phyloP scores from a whole-genome alignment of 2,888 invertebrate species.

The Laothoe populi region DNA sequence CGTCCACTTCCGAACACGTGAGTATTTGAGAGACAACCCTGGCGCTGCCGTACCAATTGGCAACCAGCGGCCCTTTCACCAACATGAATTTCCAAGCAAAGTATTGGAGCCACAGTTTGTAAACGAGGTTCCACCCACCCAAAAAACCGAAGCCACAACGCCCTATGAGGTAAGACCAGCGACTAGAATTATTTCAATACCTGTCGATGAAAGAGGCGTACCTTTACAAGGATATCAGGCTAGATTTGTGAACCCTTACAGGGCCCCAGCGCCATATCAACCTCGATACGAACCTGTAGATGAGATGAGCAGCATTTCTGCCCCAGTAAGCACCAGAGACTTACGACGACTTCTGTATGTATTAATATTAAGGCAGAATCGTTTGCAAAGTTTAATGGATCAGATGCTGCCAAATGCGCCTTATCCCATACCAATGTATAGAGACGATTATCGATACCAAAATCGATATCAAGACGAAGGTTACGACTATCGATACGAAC shows the following conservation, averaged over 20 bases:
- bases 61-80: conserved; percentile 80
- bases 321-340: conserved; percentile 89
- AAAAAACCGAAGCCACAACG: conserved; percentile 62
- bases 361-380: conserved; percentile 86
- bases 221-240: conserved; percentile 74
- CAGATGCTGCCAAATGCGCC: conserved; percentile 69
- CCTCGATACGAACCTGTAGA: conserved; percentile 79
- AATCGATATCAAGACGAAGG: conserved; percentile 71
- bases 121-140: conserved; percentile 57
- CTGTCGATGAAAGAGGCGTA: conserved; percentile 76
- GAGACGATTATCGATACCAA: conserved; percentile 67
- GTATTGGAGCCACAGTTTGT: conserved; percentile 75
- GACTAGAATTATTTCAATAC: conserved; percentile 73
- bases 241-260: conserved; percentile 68
- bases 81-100: conserved; percentile 78
- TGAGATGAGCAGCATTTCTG: conserved; percentile 85
- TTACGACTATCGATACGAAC: conserved; percentile 73
- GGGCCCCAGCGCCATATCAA: conserved; percentile 54
- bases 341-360: conserved; percentile 88
- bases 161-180: conserved; percentile 70
- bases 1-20: conserved; percentile 74
- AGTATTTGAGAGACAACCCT: conserved; percentile 79
- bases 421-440: conserved; percentile 57
- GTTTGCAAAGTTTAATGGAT: conserved; percentile 84
- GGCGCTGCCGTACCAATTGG: conserved; percentile 79